phyloP scores from a whole-genome alignment of 2,113 vertebrate species.

The Trematocara macrostoma region DNA sequence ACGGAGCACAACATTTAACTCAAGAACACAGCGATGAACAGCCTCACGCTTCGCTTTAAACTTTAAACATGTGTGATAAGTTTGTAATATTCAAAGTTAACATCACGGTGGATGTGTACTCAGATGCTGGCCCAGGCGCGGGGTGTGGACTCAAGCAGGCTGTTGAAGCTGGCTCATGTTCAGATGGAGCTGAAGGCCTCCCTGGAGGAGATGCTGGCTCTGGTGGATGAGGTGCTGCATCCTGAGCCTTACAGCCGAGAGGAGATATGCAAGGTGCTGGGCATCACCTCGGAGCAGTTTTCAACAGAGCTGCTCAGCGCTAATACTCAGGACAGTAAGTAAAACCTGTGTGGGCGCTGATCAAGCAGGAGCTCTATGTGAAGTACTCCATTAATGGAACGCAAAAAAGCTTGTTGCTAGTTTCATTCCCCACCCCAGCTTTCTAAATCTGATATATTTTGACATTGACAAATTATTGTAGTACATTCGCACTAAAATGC shows the following conservation, averaged over 20 bases:
- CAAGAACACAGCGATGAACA: background rate
- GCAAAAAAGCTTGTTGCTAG: background rate
- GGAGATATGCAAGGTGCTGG: conserved; percentile 85
- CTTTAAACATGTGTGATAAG: background rate
- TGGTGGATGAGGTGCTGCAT: conserved; percentile 84
- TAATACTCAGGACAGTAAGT: conserved; percentile 86
- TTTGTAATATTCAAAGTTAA: background rate
- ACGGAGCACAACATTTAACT: background rate
- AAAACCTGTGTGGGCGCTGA: background rate
- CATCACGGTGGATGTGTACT: background rate
- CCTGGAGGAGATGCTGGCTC: conserved; percentile 84
- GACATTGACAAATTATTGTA: background rate
- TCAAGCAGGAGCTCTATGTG: background rate
- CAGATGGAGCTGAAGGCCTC: conserved; percentile 76
- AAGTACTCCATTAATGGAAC: background rate
- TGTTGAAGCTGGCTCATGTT: conserved; percentile 80
- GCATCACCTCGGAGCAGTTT: conserved; percentile 79
- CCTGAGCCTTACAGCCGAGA: conserved; percentile 84
- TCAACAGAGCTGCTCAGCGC: conserved; percentile 76
- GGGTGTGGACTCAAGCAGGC: conserved; percentile 66
- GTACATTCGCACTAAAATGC: background rate
- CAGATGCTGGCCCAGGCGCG: conserved; percentile 64
- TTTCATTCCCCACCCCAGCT: background rate
- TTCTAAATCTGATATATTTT: background rate
- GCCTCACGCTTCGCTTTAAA: background rate